Evolutionary conservation across 2,797 vertebrate genomes (phyloP).

Genomic region (Clarias fuscus): DNA sequence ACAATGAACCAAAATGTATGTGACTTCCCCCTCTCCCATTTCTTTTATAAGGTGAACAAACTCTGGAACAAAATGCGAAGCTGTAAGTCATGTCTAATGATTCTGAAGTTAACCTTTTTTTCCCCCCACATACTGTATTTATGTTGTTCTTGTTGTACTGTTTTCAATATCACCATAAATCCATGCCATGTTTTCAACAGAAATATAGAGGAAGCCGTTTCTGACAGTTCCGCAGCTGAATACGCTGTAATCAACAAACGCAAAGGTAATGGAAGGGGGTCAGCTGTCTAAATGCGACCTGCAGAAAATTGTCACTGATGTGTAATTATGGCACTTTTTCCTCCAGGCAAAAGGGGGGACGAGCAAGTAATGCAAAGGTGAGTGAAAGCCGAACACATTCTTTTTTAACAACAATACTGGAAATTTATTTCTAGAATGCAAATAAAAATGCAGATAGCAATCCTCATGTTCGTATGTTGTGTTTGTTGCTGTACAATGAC

Average conservation of each 20-base stretch:
- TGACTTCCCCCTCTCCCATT: not conserved
- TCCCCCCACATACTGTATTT: not conserved
- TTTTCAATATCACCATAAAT: not conserved
- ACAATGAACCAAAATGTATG: not conserved
- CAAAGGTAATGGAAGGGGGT: not conserved
- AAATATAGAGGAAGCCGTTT: not conserved
- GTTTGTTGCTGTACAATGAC: not conserved
- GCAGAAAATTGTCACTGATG: not conserved
- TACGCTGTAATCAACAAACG: not conserved
- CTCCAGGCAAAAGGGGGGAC: not conserved
- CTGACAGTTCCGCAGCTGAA: not conserved
- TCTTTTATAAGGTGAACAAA: not conserved
- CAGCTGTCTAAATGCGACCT: too few relatives aligned
- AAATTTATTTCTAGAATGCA: not conserved
- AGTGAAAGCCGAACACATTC: not conserved
- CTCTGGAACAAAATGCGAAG: not conserved
- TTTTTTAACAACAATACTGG: not conserved
- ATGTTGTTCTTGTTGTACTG: not conserved
- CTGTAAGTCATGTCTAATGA: not conserved
- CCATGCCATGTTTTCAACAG: not conserved
- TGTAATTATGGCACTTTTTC: not conserved
- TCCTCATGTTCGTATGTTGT: not conserved
- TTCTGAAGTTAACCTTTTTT: not conserved
- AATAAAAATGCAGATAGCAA: not conserved
- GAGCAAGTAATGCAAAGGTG: not conserved